phyloP scores from a whole-genome alignment of 2,888 invertebrate genomes.

The Agrotis segetum region DNA sequence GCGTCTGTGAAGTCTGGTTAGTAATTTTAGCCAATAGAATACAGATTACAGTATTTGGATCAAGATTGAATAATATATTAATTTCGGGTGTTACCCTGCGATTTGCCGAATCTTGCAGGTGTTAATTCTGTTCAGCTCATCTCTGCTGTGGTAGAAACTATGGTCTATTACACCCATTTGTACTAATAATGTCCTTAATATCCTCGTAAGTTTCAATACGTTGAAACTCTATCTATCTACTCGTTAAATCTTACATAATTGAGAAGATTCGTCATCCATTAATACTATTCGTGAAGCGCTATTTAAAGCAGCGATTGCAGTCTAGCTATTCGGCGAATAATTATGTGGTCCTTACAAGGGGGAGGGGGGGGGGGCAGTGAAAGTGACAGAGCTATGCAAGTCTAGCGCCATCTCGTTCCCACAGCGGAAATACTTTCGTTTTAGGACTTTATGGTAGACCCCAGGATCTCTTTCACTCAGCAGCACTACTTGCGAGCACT shows the following conservation, averaged over 20 bases:
- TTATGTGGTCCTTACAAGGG: not conserved
- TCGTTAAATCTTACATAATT: slow-evolving; percentile 56
- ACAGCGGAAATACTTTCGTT: too few species aligned
- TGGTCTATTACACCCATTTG: not conserved
- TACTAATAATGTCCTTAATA: not conserved
- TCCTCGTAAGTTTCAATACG: not conserved
- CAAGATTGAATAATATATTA: too few species aligned
- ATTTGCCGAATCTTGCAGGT: not conserved
- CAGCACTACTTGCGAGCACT: not conserved
- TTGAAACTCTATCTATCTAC: slow-evolving; percentile 36
- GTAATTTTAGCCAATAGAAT: too few species aligned
- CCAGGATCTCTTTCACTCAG: not conserved
- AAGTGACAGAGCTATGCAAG: too few species aligned
- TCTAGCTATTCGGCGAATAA: slow-evolving; percentile 2
- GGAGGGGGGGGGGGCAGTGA: too few species aligned
- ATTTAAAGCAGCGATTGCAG: slow-evolving; percentile 48
- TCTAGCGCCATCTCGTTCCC: too few species aligned
- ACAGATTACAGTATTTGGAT: too few species aligned
- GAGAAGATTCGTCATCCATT: slow-evolving; percentile 58
- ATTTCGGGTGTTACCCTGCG: not conserved
- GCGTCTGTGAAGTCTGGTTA: too few species aligned
- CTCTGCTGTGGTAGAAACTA: not conserved
- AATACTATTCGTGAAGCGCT: slow-evolving; percentile 47
- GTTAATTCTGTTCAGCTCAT: too few species aligned
- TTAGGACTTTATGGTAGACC: too few species aligned